These are phyloP conservation scores for Cryptocheilus praepositus DNA, from an alignment of 2,888 invertebrate species.

Conservation along the genomic window DNA sequence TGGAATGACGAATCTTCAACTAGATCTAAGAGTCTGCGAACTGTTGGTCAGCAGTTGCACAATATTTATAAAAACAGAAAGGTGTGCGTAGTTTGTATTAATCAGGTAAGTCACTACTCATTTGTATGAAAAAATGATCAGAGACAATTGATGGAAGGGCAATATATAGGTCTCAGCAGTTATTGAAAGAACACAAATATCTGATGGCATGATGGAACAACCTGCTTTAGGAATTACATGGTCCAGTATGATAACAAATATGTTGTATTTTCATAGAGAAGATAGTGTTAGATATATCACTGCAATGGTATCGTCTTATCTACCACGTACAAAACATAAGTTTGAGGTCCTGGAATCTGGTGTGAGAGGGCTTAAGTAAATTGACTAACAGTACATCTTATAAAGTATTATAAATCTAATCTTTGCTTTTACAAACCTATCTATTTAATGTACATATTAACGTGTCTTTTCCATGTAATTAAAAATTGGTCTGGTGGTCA, in stretches of 20 bases:
- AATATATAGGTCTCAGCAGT: slow-evolving; percentile 59
- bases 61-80: slow-evolving; percentile 77
- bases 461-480: too few relatives aligned
- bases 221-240: slow-evolving; percentile 68
- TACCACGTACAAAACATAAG: slow-evolving; percentile 57
- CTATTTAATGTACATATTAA: too few relatives aligned
- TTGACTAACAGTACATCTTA: slow-evolving; percentile 9
- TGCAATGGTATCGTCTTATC: slow-evolving; percentile 60
- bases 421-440: too few relatives aligned
- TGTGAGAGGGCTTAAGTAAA: slow-evolving; percentile 48
- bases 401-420: too few relatives aligned
- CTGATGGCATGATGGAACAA: slow-evolving; percentile 46
- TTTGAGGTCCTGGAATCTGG: slow-evolving; percentile 62
- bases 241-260: slow-evolving; percentile 67
- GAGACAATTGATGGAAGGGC: too few relatives aligned
- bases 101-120: slow-evolving; percentile 78
- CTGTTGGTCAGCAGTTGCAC: slow-evolving; percentile 78
- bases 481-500: slow-evolving; percentile 80
- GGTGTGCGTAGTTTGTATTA: slow-evolving; percentile 81
- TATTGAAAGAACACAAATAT: slow-evolving; percentile 37
- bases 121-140: slow-evolving; percentile 12
- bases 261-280: too few relatives aligned
- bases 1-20: slow-evolving; percentile 75
- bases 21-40: slow-evolving; percentile 78
- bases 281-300: slow-evolving; percentile 55